A percentile compares a stretch with the other conserved stretches of the same genome.
phyloP scores from a whole-genome alignment of 2,113 vertebrate species.

The Polypterus senegalus region DNA sequence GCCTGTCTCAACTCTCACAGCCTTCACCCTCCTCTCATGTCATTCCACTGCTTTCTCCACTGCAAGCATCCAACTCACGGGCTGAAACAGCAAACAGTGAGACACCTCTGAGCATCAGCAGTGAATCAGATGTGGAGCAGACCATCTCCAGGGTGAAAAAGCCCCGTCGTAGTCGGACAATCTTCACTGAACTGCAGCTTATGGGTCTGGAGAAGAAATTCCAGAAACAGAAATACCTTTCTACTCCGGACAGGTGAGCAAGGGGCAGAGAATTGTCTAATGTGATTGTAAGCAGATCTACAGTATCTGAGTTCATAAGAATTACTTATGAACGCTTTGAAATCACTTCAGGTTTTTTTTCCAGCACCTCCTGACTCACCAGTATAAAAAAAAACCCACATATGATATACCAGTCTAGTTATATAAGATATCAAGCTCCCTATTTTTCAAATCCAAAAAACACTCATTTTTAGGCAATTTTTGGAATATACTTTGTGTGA shows the following conservation, averaged over 20 bases:
- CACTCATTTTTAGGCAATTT: too few species aligned
- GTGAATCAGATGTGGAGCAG: slow-evolving; percentile 83
- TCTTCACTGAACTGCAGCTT: slow-evolving; percentile 94
- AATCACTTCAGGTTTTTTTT: too few species aligned
- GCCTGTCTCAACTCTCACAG: slow-evolving; percentile 55
- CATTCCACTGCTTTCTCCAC: slow-evolving; percentile 36
- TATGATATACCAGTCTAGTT: too few species aligned
- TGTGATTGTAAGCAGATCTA: too few species aligned
- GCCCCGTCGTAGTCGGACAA: slow-evolving; percentile 84
- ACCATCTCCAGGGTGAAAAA: slow-evolving; percentile 67
- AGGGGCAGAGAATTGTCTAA: too few species aligned
- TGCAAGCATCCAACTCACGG: slow-evolving; percentile 8
- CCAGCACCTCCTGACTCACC: too few species aligned
- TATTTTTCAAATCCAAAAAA: too few species aligned
- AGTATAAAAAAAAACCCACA: too few species aligned
- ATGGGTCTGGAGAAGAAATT: slow-evolving; percentile 98
- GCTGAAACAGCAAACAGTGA: slow-evolving; percentile 47
- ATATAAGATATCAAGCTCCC: too few species aligned
- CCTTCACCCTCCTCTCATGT: slow-evolving; percentile 36
- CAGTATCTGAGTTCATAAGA: too few species aligned
- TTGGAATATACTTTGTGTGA: too few species aligned
- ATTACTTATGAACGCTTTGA: too few species aligned
- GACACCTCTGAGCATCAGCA: slow-evolving; percentile 65
- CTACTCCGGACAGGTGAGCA: slow-evolving; percentile 87
- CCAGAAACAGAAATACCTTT: slow-evolving; percentile 97